These are phyloP conservation scores for Nycteola revayana DNA, from an alignment of 2,888 invertebrate genomes.

Conservation along the genomic window DNA sequence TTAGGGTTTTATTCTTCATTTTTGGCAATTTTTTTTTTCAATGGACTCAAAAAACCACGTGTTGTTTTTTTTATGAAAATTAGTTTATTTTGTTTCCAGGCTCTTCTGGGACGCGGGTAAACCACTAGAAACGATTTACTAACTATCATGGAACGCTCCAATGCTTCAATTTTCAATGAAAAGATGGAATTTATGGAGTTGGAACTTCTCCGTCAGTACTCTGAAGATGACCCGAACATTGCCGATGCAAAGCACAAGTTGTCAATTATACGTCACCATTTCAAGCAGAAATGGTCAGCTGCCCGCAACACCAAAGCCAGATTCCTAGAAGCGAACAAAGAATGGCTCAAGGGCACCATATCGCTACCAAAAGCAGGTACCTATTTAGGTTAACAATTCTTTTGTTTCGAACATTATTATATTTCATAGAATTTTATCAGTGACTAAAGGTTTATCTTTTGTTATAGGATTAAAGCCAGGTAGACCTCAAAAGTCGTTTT, in stretches of 20 bases:
- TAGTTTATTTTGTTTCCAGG: slow-evolving; percentile 7
- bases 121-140: slow-evolving; percentile 8
- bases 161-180: slow-evolving; percentile 6
- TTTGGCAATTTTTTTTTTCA: slow-evolving; percentile 1
- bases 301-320: slow-evolving; percentile 11
- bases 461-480: slow-evolving; percentile 9
- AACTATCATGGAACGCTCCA: slow-evolving; percentile 11
- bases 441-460: slow-evolving; percentile 6
- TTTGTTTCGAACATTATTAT: slow-evolving; percentile 4
- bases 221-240: slow-evolving; percentile 10
- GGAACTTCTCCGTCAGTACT: slow-evolving; percentile 7
- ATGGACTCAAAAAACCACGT: not conserved
- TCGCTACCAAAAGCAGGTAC: slow-evolving; percentile 9
- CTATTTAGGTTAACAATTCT: slow-evolving; percentile 3
- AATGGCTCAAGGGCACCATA: slow-evolving; percentile 12
- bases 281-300: slow-evolving; percentile 15
- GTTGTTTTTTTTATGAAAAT: not conserved
- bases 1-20: too few relatives aligned
- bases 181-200: slow-evolving; percentile 11
- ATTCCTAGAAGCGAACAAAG: slow-evolving; percentile 10
- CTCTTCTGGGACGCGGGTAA: slow-evolving; percentile 8
- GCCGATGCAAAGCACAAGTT: slow-evolving; percentile 13
- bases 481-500: slow-evolving; percentile 15
- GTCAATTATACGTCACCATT: slow-evolving; percentile 9
- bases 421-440: slow-evolving; percentile 4